phyloP scores from a whole-genome alignment of 2,113 vertebrate genomes.

The Chauna torquata region DNA sequence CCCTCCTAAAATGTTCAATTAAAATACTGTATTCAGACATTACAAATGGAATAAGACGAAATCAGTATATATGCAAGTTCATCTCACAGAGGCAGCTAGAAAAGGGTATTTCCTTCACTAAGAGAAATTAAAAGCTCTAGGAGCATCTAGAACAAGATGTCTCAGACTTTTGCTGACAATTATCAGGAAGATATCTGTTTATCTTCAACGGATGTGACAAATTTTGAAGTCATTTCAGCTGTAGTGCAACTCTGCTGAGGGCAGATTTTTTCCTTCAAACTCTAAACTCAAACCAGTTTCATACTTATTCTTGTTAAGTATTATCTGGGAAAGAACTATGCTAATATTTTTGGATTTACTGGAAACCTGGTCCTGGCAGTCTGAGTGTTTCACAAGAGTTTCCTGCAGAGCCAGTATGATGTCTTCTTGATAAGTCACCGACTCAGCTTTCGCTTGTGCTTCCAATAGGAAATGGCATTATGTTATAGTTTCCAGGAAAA shows the following conservation, averaged over 20 bases:
- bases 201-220: background rate
- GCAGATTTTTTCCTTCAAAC: background rate
- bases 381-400: constrained; percentile 2
- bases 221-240: background rate
- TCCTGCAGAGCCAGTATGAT: background rate
- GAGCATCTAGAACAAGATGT: background rate
- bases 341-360: constrained; percentile 25
- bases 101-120: background rate
- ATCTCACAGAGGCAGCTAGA: background rate
- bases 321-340: background rate
- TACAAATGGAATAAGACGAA: background rate
- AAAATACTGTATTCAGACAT: background rate
- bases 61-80: background rate
- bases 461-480: constrained; percentile 32
- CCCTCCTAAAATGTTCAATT: background rate
- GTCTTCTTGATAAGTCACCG: background rate
- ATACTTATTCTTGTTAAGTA: background rate
- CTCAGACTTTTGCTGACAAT: background rate
- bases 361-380: background rate
- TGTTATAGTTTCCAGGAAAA: constrained; percentile 43
- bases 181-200: background rate
- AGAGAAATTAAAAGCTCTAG: background rate
- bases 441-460: background rate
- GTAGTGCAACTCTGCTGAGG: background rate
- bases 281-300: background rate